Conservation (phyloP, 2,113 vertebrate genomes). For the Periophthalmus modestus region DNA sequence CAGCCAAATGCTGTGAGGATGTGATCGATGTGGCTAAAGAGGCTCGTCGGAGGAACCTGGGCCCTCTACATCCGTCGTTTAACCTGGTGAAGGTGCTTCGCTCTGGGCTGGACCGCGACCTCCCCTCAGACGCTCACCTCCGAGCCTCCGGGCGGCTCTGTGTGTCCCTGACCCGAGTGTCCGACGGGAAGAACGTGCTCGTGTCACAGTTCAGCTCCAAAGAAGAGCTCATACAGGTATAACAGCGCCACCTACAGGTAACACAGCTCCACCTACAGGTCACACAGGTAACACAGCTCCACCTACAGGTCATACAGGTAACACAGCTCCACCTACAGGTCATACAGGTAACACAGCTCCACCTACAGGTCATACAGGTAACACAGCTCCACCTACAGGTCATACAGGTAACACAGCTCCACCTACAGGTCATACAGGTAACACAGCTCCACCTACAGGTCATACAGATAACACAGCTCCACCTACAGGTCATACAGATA, state of each 20-base stretch:
- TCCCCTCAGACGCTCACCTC: conserved; percentile 83
- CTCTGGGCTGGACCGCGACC: conserved; percentile 69
- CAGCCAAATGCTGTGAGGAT: conserved; percentile 72
- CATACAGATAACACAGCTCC: too few species aligned
- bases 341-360: too few species aligned
- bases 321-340: too few species aligned
- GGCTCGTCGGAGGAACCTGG: conserved; percentile 82
- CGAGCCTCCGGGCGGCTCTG: conserved; percentile 77
- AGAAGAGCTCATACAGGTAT: conserved; percentile 90
- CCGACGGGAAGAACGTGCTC: conserved; percentile 86
- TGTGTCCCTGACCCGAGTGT: conserved; percentile 89
- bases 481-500: too few species aligned
- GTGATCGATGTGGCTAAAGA: conserved; percentile 75
- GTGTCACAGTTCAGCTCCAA: conserved; percentile 89
- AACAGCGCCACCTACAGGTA: neutral
- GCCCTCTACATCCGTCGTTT: conserved; percentile 87
- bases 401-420: too few species aligned
- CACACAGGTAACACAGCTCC: too few species aligned
- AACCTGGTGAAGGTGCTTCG: conserved; percentile 79
- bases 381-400: too few species aligned
- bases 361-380: too few species aligned
- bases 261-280: too few species aligned
- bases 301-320: too few species aligned
- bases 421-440: too few species aligned
- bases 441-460: too few species aligned